These are phyloP conservation scores for Hydrotaea cyrtoneurina DNA, from an alignment of 2,888 invertebrate species.

Conservation along the genomic window DNA sequence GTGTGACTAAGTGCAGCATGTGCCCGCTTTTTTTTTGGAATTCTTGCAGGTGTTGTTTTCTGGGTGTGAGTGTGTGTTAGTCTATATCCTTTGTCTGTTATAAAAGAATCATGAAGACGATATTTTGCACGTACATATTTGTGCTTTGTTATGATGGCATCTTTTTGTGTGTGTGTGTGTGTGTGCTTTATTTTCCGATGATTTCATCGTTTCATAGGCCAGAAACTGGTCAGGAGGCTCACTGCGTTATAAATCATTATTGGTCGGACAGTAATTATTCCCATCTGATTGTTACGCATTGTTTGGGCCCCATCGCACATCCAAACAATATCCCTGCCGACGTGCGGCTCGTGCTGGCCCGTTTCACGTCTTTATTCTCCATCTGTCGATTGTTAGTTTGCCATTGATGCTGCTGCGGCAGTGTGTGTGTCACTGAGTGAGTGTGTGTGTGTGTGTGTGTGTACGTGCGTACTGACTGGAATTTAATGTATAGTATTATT, in stretches of 20 bases:
- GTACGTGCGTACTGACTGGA: constrained; percentile 20
- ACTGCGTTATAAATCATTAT: constrained; percentile 59
- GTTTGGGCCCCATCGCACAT: neutral
- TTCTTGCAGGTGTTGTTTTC: neutral
- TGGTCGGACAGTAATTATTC: constrained; percentile 61
- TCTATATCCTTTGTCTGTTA: neutral
- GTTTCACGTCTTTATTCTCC: neutral
- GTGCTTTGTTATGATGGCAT: constrained; percentile 12
- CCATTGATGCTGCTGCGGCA: constrained; percentile 5
- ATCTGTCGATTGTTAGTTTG: neutral
- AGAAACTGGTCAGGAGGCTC: neutral
- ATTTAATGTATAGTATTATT: constrained; percentile 27
- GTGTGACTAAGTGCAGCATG: constrained; percentile 1
- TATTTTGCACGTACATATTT: constrained; percentile 17
- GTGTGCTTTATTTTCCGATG: constrained; percentile 8
- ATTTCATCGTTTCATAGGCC: constrained; percentile 24
- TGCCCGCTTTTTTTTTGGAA: neutral
- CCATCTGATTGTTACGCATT: constrained; percentile 53
- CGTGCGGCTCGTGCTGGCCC: too few relatives aligned
- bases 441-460: neutral
- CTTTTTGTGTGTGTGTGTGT: neutral
- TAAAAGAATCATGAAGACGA: neutral
- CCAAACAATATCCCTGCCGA: too few relatives aligned
- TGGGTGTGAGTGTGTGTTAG: neutral
- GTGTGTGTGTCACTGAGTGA: neutral